These are phyloP conservation scores for Carollia perspicillata DNA, from an alignment of 2,113 vertebrate species.

Conservation along the genomic window DNA sequence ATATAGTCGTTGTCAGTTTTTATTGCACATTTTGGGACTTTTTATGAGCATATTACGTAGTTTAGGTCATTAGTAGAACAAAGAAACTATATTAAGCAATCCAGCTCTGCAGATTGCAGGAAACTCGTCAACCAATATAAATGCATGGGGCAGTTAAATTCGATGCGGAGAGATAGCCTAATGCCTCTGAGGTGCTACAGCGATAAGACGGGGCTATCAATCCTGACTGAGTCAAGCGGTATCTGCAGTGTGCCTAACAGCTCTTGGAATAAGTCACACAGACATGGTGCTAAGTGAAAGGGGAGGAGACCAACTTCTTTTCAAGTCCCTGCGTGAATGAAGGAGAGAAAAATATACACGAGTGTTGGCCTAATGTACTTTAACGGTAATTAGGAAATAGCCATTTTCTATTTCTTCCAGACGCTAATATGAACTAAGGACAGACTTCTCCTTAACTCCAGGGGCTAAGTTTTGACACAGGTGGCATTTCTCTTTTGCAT, in stretches of 20 bases:
- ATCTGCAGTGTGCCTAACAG: not conserved
- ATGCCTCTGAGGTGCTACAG: fast-evolving
- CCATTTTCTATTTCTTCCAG: constrained; percentile 51
- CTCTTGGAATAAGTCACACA: not conserved
- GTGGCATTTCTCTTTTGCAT: not conserved
- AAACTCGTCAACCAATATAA: not conserved
- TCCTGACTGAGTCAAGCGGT: not conserved
- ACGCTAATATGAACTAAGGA: not conserved
- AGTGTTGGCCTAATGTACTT: not conserved
- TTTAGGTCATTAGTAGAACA: not conserved
- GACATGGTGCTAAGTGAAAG: not conserved
- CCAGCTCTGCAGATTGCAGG: not conserved
- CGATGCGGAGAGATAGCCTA: not conserved
- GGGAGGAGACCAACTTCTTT: not conserved
- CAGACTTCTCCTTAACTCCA: not conserved
- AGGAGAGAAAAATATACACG: not conserved
- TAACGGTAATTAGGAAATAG: not conserved
- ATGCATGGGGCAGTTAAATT: not conserved
- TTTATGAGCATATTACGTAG: not conserved
- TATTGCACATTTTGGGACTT: not conserved
- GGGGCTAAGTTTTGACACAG: not conserved
- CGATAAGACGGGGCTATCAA: not conserved
- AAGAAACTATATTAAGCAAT: not conserved
- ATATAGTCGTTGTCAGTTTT: not conserved
- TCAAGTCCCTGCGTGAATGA: not conserved